A percentile compares a stretch with the other conserved stretches of the same genome.
These are phyloP conservation scores for Nycticebus coucang DNA, from an alignment of 2,113 vertebrate genomes.

Conservation along the genomic window DNA sequence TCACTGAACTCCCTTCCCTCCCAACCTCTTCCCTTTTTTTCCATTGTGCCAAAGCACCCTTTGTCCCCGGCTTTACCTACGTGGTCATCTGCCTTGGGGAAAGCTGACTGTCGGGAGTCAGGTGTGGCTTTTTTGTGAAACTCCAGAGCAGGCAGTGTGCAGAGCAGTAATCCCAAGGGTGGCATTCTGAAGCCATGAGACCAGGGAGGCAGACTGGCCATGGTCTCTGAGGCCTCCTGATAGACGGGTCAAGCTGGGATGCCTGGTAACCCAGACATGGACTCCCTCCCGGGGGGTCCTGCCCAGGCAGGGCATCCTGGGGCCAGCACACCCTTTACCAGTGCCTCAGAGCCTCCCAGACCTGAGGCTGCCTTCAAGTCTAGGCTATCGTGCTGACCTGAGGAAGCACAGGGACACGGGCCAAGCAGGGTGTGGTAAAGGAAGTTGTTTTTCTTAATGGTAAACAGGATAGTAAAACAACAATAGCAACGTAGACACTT, in stretches of 20 bases:
- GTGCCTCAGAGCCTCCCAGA: neutral
- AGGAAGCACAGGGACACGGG: conserved; percentile 44
- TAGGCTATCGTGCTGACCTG: neutral
- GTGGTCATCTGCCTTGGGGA: neutral
- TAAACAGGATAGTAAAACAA: conserved; percentile 75
- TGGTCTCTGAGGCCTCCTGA: neutral
- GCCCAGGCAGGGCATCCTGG: neutral
- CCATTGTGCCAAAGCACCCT: neutral
- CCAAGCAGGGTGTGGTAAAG: conserved; percentile 68
- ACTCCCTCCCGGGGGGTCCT: neutral
- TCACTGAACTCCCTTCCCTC: neutral
- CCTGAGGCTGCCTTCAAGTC: neutral
- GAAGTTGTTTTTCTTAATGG: conserved; percentile 71
- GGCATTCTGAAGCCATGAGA: neutral
- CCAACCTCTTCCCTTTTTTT: neutral
- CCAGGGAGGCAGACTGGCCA: neutral
- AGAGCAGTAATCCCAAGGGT: neutral
- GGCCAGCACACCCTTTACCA: neutral
- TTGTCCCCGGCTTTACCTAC: fast-evolving
- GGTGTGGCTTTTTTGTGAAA: neutral
- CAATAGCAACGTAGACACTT: conserved; percentile 35
- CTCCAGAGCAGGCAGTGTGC: neutral
- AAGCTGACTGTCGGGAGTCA: neutral
- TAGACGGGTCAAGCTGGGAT: neutral
- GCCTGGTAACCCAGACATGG: neutral